Evolutionary conservation across 1,140 invertebrate species (phyloP).

Genomic region (Drosophila quadrilineata): DNA sequence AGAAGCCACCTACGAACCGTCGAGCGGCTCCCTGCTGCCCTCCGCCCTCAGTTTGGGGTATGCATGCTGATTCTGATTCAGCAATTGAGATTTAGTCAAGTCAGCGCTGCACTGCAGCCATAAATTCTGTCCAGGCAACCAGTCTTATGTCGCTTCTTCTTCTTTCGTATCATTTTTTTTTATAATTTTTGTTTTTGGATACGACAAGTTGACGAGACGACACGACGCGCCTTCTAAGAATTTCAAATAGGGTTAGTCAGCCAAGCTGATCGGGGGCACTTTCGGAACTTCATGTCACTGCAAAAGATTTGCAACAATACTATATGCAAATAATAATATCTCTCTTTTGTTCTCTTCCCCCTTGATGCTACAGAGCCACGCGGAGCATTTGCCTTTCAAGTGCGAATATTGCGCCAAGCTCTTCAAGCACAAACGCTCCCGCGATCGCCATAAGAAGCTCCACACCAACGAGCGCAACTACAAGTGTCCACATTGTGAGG

Average conservation of each 20-base stretch:
- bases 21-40: slow-evolving; percentile 3
- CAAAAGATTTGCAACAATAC: slow-evolving; percentile 27
- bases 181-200: too few relatives aligned
- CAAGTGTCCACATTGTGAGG: slow-evolving; percentile 94
- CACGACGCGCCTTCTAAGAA: slow-evolving; percentile 59
- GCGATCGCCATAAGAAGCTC: slow-evolving; percentile 96
- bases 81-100: slow-evolving; percentile 37
- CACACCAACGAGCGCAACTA: slow-evolving; percentile 97
- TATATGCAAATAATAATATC: slow-evolving; percentile 1
- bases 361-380: slow-evolving; percentile 87
- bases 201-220: slow-evolving; percentile 34
- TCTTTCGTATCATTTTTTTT: too few relatives aligned
- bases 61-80: slow-evolving; percentile 59
- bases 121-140: slow-evolving; percentile 65
- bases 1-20: slow-evolving; percentile 67
- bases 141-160: slow-evolving; percentile 11
- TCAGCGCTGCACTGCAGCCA: slow-evolving; percentile 51
- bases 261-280: neutral
- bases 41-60: slow-evolving; percentile 18
- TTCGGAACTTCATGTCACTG: slow-evolving; percentile 24
- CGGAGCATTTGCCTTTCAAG: slow-evolving; percentile 93
- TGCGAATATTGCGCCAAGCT: slow-evolving; percentile 94
- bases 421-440: slow-evolving; percentile 97
- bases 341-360: neutral
- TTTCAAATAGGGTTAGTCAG: slow-evolving; percentile 65